Percentiles rank a stretch among this genome's conserved stretches.
These are phyloP conservation scores for Malachius bipustulatus DNA, from an alignment of 2,888 invertebrate species.

Conservation along the genomic window DNA sequence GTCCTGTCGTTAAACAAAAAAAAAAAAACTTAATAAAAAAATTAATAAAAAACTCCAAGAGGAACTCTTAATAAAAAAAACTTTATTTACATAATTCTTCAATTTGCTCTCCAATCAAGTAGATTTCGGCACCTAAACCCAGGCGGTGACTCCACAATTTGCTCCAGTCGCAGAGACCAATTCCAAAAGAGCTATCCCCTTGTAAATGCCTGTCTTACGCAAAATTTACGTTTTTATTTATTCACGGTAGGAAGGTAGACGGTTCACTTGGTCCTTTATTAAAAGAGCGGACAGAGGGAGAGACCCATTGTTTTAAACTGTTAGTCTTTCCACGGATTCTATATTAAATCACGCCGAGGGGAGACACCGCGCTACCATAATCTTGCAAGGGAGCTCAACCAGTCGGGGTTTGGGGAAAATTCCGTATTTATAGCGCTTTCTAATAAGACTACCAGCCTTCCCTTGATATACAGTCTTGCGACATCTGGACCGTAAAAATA, in stretches of 20 bases:
- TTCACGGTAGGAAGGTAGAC: neutral
- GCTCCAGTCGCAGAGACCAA: too few species aligned
- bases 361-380: neutral
- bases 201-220: neutral
- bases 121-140: too few species aligned
- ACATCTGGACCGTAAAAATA: conserved; percentile 1
- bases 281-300: neutral
- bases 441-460: neutral
- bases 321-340: neutral
- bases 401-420: neutral
- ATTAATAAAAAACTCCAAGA: too few species aligned
- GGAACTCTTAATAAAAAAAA: too few species aligned
- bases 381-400: too few species aligned
- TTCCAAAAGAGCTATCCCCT: too few species aligned
- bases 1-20: too few species aligned
- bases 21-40: too few species aligned
- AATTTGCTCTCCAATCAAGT: too few species aligned
- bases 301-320: conserved; percentile 1
- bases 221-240: neutral
- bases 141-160: too few species aligned
- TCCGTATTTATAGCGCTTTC: conserved; percentile 1
- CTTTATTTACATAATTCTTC: too few species aligned
- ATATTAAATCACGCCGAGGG: neutral
- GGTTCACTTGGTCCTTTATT: neutral
- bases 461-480: neutral